Base-by-base conservation (phyloP, 1,140 invertebrate genomes). In the Formica selysi region DNA sequence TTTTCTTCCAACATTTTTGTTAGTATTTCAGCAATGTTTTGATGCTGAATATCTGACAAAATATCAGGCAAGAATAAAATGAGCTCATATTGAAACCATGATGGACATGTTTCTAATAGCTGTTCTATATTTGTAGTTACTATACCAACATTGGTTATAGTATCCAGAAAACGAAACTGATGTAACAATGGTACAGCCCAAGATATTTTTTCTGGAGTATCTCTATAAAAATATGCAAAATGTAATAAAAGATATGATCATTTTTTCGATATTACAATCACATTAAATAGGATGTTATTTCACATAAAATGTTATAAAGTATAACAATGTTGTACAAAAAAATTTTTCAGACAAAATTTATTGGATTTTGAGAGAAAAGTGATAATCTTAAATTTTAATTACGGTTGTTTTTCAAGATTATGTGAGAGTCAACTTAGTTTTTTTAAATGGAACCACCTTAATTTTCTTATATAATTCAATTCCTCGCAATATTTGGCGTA, bases 101-200 rank as follows among this genome's bases (percentile, higher is more conserved):
- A 59, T 38, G 94, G 94, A 85, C 92, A 92, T 22, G 93, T 87
- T 86, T 93, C 93, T 38, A 95, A 57, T 22, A 95, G 71, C n/a
- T 94, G 92, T 74, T 94, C 92, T 5, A 95, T 88, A 41, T 79
- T 88, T 2, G 38, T 67, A 4, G 92, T 92, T 38, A 95, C 87
- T 41, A 41, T 8, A 41, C 92, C 86, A 10, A 94, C 87, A 85
- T 93, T 91, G 6, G 88, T 62, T 59, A 94, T 87, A 36, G 87
- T 61, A 84, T 95, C 94, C 13, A 95, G 85, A 86, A 95, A 95
- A n/a, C 94, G 90, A 54, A 95, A 92, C 64, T 95, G 93, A 38
- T 95, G 92, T 0, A 95, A 59, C 13, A 95, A 57, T 48, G 86
- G 41, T 59, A 76, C 59, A 8, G 93, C 86, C 94, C 94, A 95